Base-by-base conservation (phyloP, 2,888 invertebrate genomes). In the Xylota segnis region DNA sequence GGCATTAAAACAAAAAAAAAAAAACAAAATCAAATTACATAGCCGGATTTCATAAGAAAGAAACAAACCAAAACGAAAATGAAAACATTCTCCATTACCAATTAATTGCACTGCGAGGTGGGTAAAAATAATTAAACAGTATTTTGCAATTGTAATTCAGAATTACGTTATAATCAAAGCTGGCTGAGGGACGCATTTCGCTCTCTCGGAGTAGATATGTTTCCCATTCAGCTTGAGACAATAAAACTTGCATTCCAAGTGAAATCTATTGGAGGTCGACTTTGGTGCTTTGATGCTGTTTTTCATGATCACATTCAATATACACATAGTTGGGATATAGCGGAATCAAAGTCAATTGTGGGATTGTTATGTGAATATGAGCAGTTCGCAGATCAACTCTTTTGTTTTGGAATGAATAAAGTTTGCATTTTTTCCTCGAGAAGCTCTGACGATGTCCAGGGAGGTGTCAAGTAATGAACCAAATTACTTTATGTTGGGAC, bases 121-220 rank as follows among this genome's bases (percentile, higher is more conserved):
- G 40, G 23, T 37, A 59, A 45, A 74, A 45, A 29, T 65, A 82
- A 72, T 81, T 63, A 86, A 68, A 72, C 54, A 56, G 52, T 76
- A 27, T 66, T 86, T 86, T 86, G 76, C 86, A 86, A 86, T 86
- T 76, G 76, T 65, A 76, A 84, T 84, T 71, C 59, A 65, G 27
- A 74, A 79, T 75, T 59, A 63, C 63, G 58, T 61, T 58, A 52
- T 37, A 54, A 65, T 61, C 29, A 72, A 40, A 65, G 32, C 16
- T 45, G 45, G 12, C 6, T 32, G 58, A 58, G 14, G 37, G 34
- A 14, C 14, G 34, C 18, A 14, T 45, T 45, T 45, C 16, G 14
- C 43, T 37, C 37, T 37, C 37, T 37, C 37, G 10, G 14, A 56
- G 47, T 34, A 32, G 32, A 10, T 37, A 27, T 34, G 23, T 70